Evolutionary conservation across 2,888 invertebrate genomes (phyloP).

Genomic region (Trichogramma dendrolimi): DNA sequence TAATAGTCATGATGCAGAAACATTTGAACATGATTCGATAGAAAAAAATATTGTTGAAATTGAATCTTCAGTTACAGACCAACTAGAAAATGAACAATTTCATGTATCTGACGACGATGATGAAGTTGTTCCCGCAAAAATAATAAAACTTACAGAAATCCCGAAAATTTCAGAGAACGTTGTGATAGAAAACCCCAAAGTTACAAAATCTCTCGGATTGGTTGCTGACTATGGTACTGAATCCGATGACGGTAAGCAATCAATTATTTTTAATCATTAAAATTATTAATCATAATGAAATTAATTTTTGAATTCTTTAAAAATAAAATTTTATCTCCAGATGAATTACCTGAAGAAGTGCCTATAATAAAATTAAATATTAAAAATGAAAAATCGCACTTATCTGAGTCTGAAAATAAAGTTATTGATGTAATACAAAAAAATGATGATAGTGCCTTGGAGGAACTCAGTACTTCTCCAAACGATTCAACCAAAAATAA

Average conservation of each 20-base stretch:
- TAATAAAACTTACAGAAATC: not conserved
- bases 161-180: not conserved
- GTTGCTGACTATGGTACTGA: conserved; percentile 44
- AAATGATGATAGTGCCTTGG: not conserved
- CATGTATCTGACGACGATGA: conserved; percentile 22
- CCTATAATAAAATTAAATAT: conserved; percentile 39
- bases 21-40: not conserved
- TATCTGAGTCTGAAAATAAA: conserved; percentile 7
- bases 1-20: not conserved
- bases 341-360: conserved; percentile 41
- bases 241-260: conserved; percentile 38
- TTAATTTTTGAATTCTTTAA: not conserved
- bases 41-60: not conserved
- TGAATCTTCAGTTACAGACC: conserved; percentile 4
- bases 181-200: not conserved
- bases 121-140: not conserved
- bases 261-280: conserved; percentile 2
- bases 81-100: not conserved
- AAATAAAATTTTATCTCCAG: conserved; percentile 30
- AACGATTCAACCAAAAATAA: not conserved
- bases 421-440: conserved; percentile 1
- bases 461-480: not conserved
- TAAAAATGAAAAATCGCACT: conserved; percentile 12
- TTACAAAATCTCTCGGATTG: conserved; percentile 29
- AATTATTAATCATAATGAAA: conserved; percentile 7